A percentile compares a stretch with the other conserved stretches of the same genome.
phyloP scores from a whole-genome alignment of 1,140 invertebrate species.

The Bathynomus jamesi region DNA sequence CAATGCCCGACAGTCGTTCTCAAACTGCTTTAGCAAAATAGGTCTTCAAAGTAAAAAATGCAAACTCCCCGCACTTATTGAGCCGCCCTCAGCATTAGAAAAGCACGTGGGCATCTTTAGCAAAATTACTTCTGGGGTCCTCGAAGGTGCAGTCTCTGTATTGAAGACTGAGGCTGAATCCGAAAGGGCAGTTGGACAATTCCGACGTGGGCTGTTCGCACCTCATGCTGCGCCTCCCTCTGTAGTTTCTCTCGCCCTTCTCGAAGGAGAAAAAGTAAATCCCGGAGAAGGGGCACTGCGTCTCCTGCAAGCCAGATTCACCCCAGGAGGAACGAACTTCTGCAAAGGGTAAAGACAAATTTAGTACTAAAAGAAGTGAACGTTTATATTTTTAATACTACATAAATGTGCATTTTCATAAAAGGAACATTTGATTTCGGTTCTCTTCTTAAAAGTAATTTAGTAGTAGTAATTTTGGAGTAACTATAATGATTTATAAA shows the following conservation, averaged over 20 bases:
- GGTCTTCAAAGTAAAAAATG: too few species aligned
- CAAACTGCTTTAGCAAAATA: too few species aligned
- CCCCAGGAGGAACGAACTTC: conserved; percentile 11
- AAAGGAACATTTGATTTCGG: too few species aligned
- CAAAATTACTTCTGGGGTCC: neutral
- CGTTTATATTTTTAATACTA: too few species aligned
- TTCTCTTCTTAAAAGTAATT: too few species aligned
- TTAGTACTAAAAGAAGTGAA: neutral
- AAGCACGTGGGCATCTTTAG: too few species aligned
- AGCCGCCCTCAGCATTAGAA: too few species aligned
- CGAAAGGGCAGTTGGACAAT: conserved; percentile 11
- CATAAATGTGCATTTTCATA: too few species aligned
- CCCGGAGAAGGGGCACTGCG: conserved; percentile 11
- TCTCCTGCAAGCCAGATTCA: conserved; percentile 3
- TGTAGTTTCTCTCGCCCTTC: neutral
- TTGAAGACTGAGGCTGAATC: conserved; percentile 1
- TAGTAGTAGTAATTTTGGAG: too few species aligned
- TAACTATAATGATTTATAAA: too few species aligned
- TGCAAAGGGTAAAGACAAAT: neutral
- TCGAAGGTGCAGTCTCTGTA: neutral
- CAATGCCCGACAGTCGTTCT: too few species aligned
- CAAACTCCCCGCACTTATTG: too few species aligned
- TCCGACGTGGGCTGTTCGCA: conserved; percentile 12
- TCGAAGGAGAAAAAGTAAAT: conserved; percentile 9
- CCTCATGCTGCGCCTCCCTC: neutral